Conservation (phyloP, 2,113 vertebrate species). For the Rissa tridactyla region DNA sequence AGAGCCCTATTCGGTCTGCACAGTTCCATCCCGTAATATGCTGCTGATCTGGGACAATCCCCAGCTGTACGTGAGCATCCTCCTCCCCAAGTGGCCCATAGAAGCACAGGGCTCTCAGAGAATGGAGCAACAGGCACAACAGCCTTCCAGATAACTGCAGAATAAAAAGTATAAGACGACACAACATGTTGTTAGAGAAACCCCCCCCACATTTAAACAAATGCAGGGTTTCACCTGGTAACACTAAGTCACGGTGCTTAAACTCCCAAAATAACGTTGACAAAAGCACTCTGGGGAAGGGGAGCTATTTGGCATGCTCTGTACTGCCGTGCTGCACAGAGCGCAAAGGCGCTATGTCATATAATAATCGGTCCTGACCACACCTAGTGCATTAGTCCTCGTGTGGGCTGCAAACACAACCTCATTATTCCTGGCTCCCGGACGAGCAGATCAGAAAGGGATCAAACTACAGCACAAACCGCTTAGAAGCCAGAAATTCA, state of each 20-base stretch:
- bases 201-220: neutral
- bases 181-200: neutral
- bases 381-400: conserved; percentile 82
- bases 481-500: neutral
- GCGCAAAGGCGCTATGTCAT: conserved; percentile 47
- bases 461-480: neutral
- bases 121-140: neutral
- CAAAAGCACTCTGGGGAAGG: neutral
- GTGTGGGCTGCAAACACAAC: conserved; percentile 57
- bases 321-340: neutral
- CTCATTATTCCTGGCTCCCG: conserved; percentile 8
- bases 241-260: neutral
- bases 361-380: conserved; percentile 75
- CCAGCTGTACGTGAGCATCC: neutral
- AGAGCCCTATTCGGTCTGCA: neutral
- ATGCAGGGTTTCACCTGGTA: neutral
- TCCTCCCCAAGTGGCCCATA: fast-evolving
- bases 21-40: neutral
- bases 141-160: neutral
- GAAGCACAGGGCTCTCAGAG: neutral
- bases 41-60: neutral
- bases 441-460: neutral
- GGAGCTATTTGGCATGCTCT: neutral
- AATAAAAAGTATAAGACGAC: neutral
- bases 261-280: neutral